Evolutionary conservation across 2,888 invertebrate species (phyloP).

Genomic region (Nephrotoma guestfalica): DNA sequence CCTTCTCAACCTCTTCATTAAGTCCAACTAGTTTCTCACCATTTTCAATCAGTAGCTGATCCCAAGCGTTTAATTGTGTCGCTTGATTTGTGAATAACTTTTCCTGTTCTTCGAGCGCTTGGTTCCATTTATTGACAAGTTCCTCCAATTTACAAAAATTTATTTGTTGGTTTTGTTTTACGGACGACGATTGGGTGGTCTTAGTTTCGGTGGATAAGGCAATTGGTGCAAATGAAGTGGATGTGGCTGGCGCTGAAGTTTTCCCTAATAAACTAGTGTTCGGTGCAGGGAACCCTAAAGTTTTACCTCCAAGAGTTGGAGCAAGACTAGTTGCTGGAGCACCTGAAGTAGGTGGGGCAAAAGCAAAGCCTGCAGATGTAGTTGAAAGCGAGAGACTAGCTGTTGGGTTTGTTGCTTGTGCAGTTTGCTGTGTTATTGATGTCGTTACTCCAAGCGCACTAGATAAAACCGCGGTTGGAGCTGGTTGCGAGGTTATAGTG

Average conservation of each 20-base stretch:
- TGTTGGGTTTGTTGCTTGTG: neutral
- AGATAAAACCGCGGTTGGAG: neutral
- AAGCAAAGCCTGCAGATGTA: slow-evolving; percentile 6
- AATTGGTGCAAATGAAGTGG: neutral
- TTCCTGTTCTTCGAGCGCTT: slow-evolving; percentile 85
- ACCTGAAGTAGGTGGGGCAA: neutral
- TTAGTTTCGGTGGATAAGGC: neutral
- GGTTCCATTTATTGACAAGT: slow-evolving; percentile 84
- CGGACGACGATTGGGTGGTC: slow-evolving; percentile 23
- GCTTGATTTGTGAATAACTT: slow-evolving; percentile 87
- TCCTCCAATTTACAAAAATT: slow-evolving; percentile 81
- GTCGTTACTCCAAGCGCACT: neutral
- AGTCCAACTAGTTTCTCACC: slow-evolving; percentile 70
- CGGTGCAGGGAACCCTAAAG: neutral
- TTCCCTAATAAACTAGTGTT: neutral
- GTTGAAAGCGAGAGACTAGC: neutral
- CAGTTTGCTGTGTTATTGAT: neutral
- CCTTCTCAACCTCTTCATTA: slow-evolving; percentile 74
- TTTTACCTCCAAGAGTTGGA: neutral
- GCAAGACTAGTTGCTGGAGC: slow-evolving; percentile 4
- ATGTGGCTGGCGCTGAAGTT: neutral
- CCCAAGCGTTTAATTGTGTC: slow-evolving; percentile 92
- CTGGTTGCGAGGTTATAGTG: neutral
- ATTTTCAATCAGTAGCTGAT: slow-evolving; percentile 73
- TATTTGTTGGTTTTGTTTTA: slow-evolving; percentile 35